Evolutionary conservation across 92 coral and sea anemone species (phyloP).

Genomic region (Umimayanthus kanabou): DNA sequence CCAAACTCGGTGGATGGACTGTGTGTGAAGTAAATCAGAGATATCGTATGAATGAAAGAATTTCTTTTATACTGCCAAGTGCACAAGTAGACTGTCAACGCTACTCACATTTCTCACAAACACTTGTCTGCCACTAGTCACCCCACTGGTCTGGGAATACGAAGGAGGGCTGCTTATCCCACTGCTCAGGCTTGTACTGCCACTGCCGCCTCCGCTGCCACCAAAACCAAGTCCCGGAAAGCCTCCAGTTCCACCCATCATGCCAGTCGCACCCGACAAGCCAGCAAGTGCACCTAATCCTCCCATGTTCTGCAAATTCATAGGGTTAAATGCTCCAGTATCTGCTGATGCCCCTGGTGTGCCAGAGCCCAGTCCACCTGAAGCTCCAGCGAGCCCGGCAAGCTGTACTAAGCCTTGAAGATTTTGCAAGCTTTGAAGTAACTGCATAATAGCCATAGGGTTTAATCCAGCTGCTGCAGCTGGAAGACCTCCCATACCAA

Average conservation of each 20-base stretch:
- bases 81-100: too few species aligned
- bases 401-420: conserved; percentile 43
- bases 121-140: conserved; percentile 78
- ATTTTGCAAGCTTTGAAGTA: conserved; percentile 80
- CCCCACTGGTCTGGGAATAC: conserved; percentile 42
- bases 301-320: conserved; percentile 27
- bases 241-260: conserved; percentile 55
- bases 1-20: too few species aligned
- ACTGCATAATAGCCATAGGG: conserved; percentile 85
- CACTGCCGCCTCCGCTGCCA: conserved; percentile 17
- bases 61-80: not conserved
- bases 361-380: not conserved
- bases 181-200: not conserved
- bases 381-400: conserved; percentile 47
- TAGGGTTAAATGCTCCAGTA: conserved; percentile 15
- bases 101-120: conserved; percentile 97
- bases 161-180: conserved; percentile 8
- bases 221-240: conserved; percentile 39
- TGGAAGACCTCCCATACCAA: not conserved
- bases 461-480: conserved; percentile 49
- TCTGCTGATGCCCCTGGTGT: conserved; percentile 37
- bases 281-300: conserved; percentile 21
- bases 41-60: too few species aligned
- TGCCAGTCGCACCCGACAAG: conserved; percentile 22
- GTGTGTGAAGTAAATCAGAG: too few species aligned